These are phyloP conservation scores for Drosophila sproati DNA, from an alignment of 1,140 invertebrate species.

Conservation along the genomic window DNA sequence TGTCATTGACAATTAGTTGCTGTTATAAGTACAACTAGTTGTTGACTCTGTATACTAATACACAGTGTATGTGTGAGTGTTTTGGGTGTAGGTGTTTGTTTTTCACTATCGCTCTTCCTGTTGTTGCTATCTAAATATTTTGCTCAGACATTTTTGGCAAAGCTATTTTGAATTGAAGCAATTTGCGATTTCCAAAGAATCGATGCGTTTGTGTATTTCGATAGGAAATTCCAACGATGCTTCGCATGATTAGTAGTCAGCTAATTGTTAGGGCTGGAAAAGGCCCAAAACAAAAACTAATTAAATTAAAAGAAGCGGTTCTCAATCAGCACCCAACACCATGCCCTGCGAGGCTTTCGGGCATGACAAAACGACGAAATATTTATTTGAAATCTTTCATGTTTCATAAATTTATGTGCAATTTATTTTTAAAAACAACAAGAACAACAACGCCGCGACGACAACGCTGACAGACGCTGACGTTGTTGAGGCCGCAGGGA, in stretches of 20 bases:
- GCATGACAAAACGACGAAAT: slow-evolving; percentile 73
- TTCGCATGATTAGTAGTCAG: slow-evolving; percentile 13
- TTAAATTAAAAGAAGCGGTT: slow-evolving; percentile 21
- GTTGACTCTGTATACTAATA: slow-evolving; percentile 14
- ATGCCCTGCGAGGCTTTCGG: not conserved
- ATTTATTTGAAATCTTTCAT: slow-evolving; percentile 83
- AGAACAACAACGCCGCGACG: slow-evolving; percentile 58
- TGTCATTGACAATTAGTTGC: slow-evolving; percentile 80
- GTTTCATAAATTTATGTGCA: slow-evolving; percentile 82
- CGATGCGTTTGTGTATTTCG: slow-evolving; percentile 1
- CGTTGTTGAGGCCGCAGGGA: slow-evolving; percentile 16
- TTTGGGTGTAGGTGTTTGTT: slow-evolving; percentile 1
- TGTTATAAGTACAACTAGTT: slow-evolving; percentile 40
- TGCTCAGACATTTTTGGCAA: slow-evolving; percentile 32
- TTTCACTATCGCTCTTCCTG: slow-evolving; percentile 23
- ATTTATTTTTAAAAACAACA: slow-evolving; percentile 79
- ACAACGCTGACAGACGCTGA: slow-evolving; percentile 54
- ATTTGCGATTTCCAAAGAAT: slow-evolving; percentile 13
- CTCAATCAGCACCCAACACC: not conserved
- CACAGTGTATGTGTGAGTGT: slow-evolving; percentile 8
- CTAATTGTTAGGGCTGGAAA: not conserved
- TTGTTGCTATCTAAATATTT: slow-evolving; percentile 35
- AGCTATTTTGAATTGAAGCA: not conserved
- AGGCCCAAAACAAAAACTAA: slow-evolving; percentile 25
- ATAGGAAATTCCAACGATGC: slow-evolving; percentile 9